Base-by-base conservation (phyloP, 2,888 invertebrate genomes). In the Noctua janthina region DNA sequence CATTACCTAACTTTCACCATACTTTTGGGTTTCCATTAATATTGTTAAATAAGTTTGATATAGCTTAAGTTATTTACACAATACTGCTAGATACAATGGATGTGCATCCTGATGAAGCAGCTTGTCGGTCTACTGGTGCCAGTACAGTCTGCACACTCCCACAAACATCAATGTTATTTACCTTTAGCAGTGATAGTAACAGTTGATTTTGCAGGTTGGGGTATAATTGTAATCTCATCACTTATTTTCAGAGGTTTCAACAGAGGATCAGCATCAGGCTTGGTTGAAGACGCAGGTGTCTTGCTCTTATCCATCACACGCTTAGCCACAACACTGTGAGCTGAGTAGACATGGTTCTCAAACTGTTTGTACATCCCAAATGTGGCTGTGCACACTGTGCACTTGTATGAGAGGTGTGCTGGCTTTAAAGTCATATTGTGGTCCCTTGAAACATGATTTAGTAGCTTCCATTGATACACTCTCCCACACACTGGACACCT, bases 291-390 rank as follows among this genome's bases (percentile, higher is more conserved):
- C 13, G 93, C 88, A 71, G 93, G 88, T 1, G 96, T 94, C 92
- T 97, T 98, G 92, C 98, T 98, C 94, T 98, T 98, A 92, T 98
- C 98, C 98, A 98, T 98, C 54, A 98, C 98, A 85, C 98, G 98
- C 92, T 99, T 98, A 68, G 99, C 98, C 69, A 99, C 99, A 64
- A 99, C 99, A 95, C 99, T 99, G 93, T 99, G 99, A 76, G 99
- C 99, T 62, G 99, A 99, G 94, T 99, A 99, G 7, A 99, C 99
- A 95, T 99, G 99, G 93, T 99, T 99, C 94, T 99, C 99, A 93
- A 99, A 99, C 92, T 99, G 98, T 97, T 99, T 99, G 97, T 99
- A 99, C 99, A 99, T 99, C 89, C 99, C 99, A 94, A 99, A 99
- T 39, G 99, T 99, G 79, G 99, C 99, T 80, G 99, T 99, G 96